A percentile compares a stretch with the other conserved stretches of the same genome.
Evolutionary conservation across 2,888 invertebrate species (phyloP).

Genomic region (Macrosoma leucophasiata): DNA sequence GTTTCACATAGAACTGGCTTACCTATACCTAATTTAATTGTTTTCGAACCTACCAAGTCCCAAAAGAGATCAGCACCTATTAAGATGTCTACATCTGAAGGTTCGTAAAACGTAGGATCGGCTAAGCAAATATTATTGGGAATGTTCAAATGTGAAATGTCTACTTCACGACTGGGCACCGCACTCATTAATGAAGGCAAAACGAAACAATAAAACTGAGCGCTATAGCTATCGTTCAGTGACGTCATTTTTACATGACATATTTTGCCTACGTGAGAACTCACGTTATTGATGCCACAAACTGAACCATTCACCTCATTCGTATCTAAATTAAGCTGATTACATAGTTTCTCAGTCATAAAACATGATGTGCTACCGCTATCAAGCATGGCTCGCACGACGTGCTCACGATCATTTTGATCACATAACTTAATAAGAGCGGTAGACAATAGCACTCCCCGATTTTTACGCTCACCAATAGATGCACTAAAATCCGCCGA

Average conservation of each 20-base stretch:
- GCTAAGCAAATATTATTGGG: slow-evolving; percentile 25
- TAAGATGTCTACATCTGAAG: slow-evolving; percentile 23
- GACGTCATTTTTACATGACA: slow-evolving; percentile 10
- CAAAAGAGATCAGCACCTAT: slow-evolving; percentile 27
- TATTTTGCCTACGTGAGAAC: slow-evolving; percentile 2
- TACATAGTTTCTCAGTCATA: slow-evolving; percentile 3
- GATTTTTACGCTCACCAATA: no score
- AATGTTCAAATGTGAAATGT: slow-evolving; percentile 18
- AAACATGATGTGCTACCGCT: slow-evolving; percentile 12
- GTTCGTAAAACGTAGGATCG: slow-evolving; percentile 25
- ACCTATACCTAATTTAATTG: slow-evolving; percentile 16
- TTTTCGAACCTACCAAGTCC: slow-evolving; percentile 22
- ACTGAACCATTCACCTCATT: background rate
- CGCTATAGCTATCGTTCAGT: slow-evolving; percentile 6
- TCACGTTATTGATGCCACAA: slow-evolving; percentile 9
- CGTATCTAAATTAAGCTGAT: background rate
- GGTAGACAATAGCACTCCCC: slow-evolving; percentile 11
- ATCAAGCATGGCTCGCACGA: slow-evolving; percentile 17
- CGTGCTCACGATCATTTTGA: slow-evolving; percentile 6
- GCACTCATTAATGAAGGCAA: slow-evolving; percentile 23
- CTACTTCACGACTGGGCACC: slow-evolving; percentile 16
- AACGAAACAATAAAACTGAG: slow-evolving; percentile 21
- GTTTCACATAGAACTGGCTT: slow-evolving; percentile 20
- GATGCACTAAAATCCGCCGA: no score
- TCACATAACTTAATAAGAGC: slow-evolving; percentile 18